Conservation (phyloP, 2,797 vertebrate genomes). For the Alosa sapidissima region DNA sequence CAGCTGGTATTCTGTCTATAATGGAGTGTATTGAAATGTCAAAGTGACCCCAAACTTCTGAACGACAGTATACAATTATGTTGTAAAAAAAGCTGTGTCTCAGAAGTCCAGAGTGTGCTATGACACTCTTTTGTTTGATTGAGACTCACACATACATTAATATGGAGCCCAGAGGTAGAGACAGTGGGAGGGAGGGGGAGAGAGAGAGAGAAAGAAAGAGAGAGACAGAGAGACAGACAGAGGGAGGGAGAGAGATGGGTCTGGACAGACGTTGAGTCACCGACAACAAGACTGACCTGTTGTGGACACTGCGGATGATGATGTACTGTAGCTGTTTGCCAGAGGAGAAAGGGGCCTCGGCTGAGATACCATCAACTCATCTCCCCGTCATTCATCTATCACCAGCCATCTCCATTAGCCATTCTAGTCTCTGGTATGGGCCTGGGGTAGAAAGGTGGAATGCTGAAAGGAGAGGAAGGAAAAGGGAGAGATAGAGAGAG, state of each 20-base stretch:
- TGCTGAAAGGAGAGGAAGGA: not conserved
- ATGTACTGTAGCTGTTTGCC: constrained; percentile 14
- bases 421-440: not conserved
- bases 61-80: too few species aligned
- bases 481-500: not conserved
- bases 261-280: not conserved
- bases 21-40: too few species aligned
- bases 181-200: constrained; percentile 34
- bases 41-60: too few species aligned
- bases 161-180: not conserved
- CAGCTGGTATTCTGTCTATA: too few species aligned
- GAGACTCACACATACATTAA: not conserved
- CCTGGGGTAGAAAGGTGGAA: not conserved
- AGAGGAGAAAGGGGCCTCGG: constrained; percentile 8
- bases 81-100: too few species aligned
- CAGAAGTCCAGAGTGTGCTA: too few species aligned
- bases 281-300: constrained; percentile 20
- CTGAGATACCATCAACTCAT: constrained; percentile 35
- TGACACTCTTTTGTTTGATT: too few species aligned
- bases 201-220: not conserved
- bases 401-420: not conserved
- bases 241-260: not conserved
- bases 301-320: constrained; percentile 19
- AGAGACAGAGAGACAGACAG: not conserved
- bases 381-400: not conserved